Base-by-base conservation (phyloP, 2,113 vertebrate species). In the Pangasianodon gigas region DNA sequence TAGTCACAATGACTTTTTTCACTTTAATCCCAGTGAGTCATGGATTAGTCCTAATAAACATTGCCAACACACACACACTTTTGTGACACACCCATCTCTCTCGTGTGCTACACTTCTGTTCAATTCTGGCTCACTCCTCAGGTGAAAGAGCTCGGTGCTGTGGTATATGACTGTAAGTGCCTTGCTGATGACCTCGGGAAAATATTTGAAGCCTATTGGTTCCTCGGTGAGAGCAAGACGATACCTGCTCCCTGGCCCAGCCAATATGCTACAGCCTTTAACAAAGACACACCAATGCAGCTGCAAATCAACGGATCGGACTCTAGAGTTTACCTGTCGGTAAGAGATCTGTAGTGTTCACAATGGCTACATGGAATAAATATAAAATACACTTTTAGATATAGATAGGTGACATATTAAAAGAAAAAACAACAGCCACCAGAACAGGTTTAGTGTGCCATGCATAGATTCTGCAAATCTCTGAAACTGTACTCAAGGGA, bases 201-300 rank as follows among this genome's bases (percentile, higher is more conserved):
- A 93, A 97, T 99, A 90, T 99, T 99, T 5, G 97, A 99, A 58
- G 97, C 95, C 1, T 99, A 99, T 54, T 99, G 98, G 98, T 95
- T 93, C 5, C 92, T 99, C 1, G 98, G 97, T 0, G 89, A 95
- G 44, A 95, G 94, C 0, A 90, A 95, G 44, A 93, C 95, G 29
- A 96, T 99, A 91, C 98, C 98, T 0, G 93, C 93, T 0, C 96
- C 96, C 0, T 99, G 98, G 98, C 98, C 98, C 0, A 91, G 51
- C 51, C 94, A 92, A 0, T 99, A 95, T 74, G 94, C 97, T 89
- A 99, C 98, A 0, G 0, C 41, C 71, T 97, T 96, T 95, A 99
- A 98, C 92, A 95, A 95, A 77, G 96, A 97, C 83, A 96, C 96
- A 0, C 98, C 98, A 0, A 93, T 99, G 90, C 93, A 96, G 92